Base-by-base conservation (phyloP, 1,140 invertebrate species). In the Telenomus remus region DNA sequence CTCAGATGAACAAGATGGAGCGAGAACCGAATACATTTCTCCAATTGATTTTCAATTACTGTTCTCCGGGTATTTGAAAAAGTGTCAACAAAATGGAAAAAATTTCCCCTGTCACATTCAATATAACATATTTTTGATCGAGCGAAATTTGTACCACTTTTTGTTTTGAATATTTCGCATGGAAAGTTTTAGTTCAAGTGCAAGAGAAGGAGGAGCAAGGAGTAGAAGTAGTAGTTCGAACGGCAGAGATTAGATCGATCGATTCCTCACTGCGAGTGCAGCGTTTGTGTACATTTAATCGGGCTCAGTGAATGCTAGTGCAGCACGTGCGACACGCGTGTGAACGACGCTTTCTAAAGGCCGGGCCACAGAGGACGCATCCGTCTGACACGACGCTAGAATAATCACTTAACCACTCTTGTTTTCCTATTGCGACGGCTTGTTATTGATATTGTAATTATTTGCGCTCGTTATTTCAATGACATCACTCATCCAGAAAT, bases 351-450 rank as follows among this genome's bases (percentile, higher is more conserved):
- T 57, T 76, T 51, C 56, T 71, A 65, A 64, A 57, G 1, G 19
- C 19, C 19, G 19, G 19, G 19, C 19, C 19, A 27, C 19, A 27
- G 19, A 27, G 19, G 19, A 27, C 19, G 19, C 50, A 34, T 43
- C 16, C 34, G 71, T 66, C 72, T 73, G 63, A 64, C 72, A 57
- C 53, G 47, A 76, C 73, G 61, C 50, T 49, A 64, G 60, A 65
- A 54, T 76, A 70, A 76, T 76, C 73, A 77, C 74, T 77, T 77
- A 63, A 53, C 53, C 50, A 60, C 19, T 27, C 66, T 71, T 60
- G 50, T 66, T 49, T 60, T 55, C 56, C 47, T 43, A 56, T 65
- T 65, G 70, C 55, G 33, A 59, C 19, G 54, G 4, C 39, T 64
- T 35, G 54, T 65, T 65, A 72, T 72, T 65, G 69, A 72, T 72